Conservation (phyloP, 2,113 vertebrate genomes). For the Pygoscelis antarcticus region DNA sequence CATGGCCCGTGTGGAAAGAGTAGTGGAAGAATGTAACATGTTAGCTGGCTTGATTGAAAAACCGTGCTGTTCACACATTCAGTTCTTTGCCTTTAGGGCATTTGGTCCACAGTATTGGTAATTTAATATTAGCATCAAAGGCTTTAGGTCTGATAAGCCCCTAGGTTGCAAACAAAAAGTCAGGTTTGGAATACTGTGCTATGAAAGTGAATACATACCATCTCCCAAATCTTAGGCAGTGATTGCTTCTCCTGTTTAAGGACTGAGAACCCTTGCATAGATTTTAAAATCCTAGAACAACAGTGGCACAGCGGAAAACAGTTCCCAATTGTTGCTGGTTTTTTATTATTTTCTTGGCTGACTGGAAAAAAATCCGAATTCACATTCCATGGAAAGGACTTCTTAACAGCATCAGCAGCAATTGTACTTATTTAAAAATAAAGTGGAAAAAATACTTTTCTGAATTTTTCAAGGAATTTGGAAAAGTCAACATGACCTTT, state of each 20-base stretch:
- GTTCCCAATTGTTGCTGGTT: not conserved
- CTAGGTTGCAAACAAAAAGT: not conserved
- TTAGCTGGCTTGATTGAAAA: not conserved
- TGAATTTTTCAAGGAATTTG: not conserved
- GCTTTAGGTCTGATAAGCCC: not conserved
- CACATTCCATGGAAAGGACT: not conserved
- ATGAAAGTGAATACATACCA: not conserved
- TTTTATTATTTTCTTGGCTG: not conserved
- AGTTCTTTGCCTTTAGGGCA: not conserved
- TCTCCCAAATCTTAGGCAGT: not conserved
- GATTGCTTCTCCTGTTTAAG: not conserved
- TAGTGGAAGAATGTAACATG: not conserved
- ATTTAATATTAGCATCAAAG: not conserved
- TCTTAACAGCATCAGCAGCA: not conserved
- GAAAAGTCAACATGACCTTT: not conserved
- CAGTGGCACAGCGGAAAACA: not conserved
- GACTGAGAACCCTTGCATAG: not conserved
- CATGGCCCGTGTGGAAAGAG: not conserved
- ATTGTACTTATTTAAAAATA: not conserved
- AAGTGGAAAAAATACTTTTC: not conserved
- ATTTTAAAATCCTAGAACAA: not conserved
- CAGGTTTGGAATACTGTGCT: not conserved
- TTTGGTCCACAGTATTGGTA: not conserved
- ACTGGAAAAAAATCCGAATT: not conserved
- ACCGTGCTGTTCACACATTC: not conserved